Base-by-base conservation (phyloP, 2,888 invertebrate species). In the Lymantria dispar region DNA sequence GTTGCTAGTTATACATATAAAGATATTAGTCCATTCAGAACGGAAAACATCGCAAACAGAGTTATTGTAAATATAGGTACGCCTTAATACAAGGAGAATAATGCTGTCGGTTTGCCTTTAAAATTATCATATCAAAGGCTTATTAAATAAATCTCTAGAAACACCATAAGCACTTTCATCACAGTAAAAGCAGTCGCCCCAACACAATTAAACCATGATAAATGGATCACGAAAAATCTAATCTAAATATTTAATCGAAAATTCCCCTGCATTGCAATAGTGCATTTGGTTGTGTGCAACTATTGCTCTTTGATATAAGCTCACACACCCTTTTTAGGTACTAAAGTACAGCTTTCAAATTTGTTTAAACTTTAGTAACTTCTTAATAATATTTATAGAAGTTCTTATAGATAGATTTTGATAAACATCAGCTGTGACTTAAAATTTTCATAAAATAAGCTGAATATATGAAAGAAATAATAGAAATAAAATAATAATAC, bases 211-310 rank as follows among this genome's bases (percentile, higher is more conserved):
- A 82, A 83, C 78, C 78, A 78, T 89, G 89, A 91, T 91, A 87
- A 88, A 91, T 91, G 90, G 87, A 74, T 84, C 84, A 79, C 79
- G 87, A 87, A 87, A 89, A 89, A 88, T 88, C 87, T 86, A 89
- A 91, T 91, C 90, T 88, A 87, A 90, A 91, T 91, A 85, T 89
- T 89, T 91, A 90, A 91, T 91, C 82, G 86, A 81, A 87, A 85
- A 84, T 82, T 86, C 88, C 89, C 90, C 88, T 70, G 81, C 79
- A 82, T 68, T 68, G 67, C 64, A 68, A 68, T 57, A 63, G 64
- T 64, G 54, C 54, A 41, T 47, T 12, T 15, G 42, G 45, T 11
- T 49, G 46, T n/a, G 54, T 47, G 52, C 36, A 50, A 56, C 48
- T 67, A 54, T 62, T 64, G 47, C 58, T 56, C 40, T 60, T 60